Base-by-base conservation (phyloP, 2,797 vertebrate genomes). In the Falco peregrinus region DNA sequence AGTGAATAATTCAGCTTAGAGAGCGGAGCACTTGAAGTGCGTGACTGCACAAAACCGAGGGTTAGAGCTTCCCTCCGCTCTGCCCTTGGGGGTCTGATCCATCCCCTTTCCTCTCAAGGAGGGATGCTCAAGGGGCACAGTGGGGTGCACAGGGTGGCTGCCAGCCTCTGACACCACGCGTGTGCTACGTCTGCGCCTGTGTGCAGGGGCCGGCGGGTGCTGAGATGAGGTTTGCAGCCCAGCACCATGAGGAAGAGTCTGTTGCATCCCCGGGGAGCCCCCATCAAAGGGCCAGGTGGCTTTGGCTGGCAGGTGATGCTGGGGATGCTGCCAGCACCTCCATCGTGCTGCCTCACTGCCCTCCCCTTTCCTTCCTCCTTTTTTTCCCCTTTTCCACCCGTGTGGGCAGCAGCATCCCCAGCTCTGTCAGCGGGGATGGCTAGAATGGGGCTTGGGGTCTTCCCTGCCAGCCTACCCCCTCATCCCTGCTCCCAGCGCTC, bases 11-110 rank as follows among this genome's bases (percentile, higher is more conserved):
- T 45, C 50, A 22, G 37, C 19, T 37, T 13, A 3, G 31, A 11
- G 63, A 53, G 11, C 2, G 2, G 25, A 37, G 24, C 4, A 1
- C 31, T 41, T n/a, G 5, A 7, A 65, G 39, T 33, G 26, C 2
- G 1, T 1, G 3, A 29, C 39, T 20, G 61, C 47, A 15, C 47
- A 0, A 16, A 39, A 26, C 9, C 0, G 0, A 33, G 60, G 70
- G 37, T 9, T 11, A 11, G 63, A 50, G 68, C 29, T 57, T 24
- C 33, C 26, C 43, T 14, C 54, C 45, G 21, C 28, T 20, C 57
- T 48, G 29, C 12, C 15, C 15, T 3, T 4, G 20, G 60, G 39
- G 53, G 6, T 21, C 33, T 35, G 47, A 57, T 26, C 87, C 69
- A 3, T 22, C 74, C 48, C 31, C 35, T 25, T 65, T 25, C 61